Evolutionary conservation across 2,888 invertebrate genomes (phyloP).

Genomic region (Phanerotoma sp.): DNA sequence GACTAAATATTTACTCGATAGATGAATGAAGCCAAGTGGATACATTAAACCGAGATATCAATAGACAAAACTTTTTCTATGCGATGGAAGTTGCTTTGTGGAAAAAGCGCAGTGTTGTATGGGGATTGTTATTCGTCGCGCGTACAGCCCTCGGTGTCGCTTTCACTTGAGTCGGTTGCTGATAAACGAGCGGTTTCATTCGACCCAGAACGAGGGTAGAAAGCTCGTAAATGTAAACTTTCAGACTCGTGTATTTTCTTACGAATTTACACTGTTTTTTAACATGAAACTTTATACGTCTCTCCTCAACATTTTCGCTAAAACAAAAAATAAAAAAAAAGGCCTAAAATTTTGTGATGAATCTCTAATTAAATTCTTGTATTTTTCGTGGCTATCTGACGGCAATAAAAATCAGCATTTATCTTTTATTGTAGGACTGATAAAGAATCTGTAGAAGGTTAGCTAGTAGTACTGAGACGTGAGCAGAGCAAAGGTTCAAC

Average conservation of each 20-base stretch:
- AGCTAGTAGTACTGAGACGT: conserved; percentile 20
- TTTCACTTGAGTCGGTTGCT: conserved; percentile 56
- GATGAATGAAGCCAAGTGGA: conserved; percentile 40
- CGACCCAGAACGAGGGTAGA: conserved; percentile 36
- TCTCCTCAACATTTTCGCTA: too few relatives aligned
- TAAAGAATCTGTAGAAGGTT: conserved; percentile 6
- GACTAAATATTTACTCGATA: too few relatives aligned
- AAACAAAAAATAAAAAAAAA: too few relatives aligned
- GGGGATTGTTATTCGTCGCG: conserved; percentile 55
- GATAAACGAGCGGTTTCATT: conserved; percentile 56
- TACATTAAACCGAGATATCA: neutral
- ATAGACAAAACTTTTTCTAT: neutral
- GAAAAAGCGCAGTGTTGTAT: conserved; percentile 26
- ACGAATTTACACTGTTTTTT: too few relatives aligned
- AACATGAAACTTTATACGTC: too few relatives aligned
- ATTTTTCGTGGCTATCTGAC: too few relatives aligned
- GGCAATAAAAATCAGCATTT: neutral
- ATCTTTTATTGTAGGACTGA: neutral
- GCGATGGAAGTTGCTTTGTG: conserved; percentile 7
- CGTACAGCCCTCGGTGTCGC: conserved; percentile 54
- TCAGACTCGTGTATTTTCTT: conserved; percentile 10
- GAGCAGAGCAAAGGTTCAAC: conserved; percentile 41
- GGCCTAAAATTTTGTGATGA: too few relatives aligned
- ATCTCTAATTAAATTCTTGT: too few relatives aligned
- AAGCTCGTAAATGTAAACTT: conserved; percentile 50